These are phyloP conservation scores for Amiota minor DNA, from an alignment of 2,888 invertebrate species.

Conservation along the genomic window DNA sequence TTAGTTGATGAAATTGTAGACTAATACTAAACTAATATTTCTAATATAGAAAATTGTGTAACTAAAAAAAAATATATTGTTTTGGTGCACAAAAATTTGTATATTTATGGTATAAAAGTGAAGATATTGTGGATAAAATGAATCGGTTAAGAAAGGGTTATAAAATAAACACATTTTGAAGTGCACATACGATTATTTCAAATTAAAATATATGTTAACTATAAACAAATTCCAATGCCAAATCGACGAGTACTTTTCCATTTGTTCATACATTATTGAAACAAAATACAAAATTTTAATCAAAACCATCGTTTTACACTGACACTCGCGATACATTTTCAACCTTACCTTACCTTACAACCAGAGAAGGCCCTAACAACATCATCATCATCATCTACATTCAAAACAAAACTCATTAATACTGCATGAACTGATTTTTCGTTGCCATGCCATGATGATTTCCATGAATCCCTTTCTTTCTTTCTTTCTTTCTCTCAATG, in stretches of 20 bases:
- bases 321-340: neutral
- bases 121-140: neutral
- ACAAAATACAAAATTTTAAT: too few relatives aligned
- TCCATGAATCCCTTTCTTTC: neutral
- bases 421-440: constrained; percentile 27
- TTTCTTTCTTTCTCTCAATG: neutral
- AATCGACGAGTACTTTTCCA: too few relatives aligned
- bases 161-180: neutral
- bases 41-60: too few relatives aligned
- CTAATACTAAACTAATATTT: too few relatives aligned
- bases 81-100: too few relatives aligned
- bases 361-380: neutral
- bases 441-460: neutral
- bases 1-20: too few relatives aligned
- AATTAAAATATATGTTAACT: neutral
- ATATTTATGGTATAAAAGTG: too few relatives aligned
- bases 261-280: too few relatives aligned
- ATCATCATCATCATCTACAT: neutral
- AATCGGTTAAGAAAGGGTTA: constrained; percentile 1
- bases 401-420: constrained; percentile 29
- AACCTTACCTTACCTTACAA: too few relatives aligned
- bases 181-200: neutral
- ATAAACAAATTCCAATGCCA: neutral
- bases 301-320: too few relatives aligned
- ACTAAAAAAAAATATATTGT: too few relatives aligned